Evolutionary conservation across 2,888 invertebrate species (phyloP).

Genomic region (Holacanthella duospinosa): DNA sequence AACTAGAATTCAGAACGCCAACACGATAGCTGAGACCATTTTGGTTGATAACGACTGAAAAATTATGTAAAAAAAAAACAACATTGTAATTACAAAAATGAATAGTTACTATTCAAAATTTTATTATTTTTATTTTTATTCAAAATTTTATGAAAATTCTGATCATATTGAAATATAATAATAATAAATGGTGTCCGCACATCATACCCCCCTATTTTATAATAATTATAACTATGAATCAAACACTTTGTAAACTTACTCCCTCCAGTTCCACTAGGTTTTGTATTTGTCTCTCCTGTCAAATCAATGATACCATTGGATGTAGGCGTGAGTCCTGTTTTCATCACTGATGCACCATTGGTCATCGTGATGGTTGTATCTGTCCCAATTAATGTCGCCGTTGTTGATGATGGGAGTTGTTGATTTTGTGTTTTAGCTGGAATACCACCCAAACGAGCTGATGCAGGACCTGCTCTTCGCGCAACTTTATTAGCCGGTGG

Average conservation of each 20-base stretch:
- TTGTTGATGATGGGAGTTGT: background rate
- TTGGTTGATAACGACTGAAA: background rate
- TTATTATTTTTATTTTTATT: no score
- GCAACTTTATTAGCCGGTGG: background rate
- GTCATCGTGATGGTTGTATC: background rate
- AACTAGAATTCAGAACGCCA: no score
- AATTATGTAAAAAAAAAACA: background rate
- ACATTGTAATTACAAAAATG: background rate
- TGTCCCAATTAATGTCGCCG: background rate
- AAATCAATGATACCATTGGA: constrained; percentile 21
- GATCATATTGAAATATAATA: no score
- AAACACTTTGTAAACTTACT: background rate
- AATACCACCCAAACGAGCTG: background rate
- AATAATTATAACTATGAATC: background rate
- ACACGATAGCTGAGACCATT: background rate
- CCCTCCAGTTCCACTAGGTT: background rate
- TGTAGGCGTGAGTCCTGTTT: background rate
- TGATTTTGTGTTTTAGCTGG: background rate
- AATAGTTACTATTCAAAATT: no score
- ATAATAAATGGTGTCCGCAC: no score
- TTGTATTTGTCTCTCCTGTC: constrained; percentile 23
- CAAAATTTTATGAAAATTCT: no score
- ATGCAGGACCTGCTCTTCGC: background rate
- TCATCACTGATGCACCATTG: background rate
- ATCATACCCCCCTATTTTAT: no score